These are phyloP conservation scores for Harpegnathos saltator DNA, from an alignment of 1,140 invertebrate species.

Conservation along the genomic window DNA sequence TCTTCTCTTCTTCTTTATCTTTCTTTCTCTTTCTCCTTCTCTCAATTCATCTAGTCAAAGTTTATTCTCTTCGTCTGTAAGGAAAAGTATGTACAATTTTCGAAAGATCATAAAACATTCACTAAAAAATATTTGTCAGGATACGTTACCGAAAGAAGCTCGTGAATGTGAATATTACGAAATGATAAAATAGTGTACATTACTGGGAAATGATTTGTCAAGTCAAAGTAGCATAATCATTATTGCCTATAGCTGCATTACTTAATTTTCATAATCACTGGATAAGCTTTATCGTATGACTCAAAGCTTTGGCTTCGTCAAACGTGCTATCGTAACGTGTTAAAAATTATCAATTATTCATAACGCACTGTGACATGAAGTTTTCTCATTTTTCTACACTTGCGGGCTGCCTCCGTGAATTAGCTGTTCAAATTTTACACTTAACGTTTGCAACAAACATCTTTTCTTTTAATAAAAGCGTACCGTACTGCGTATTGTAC, in stretches of 20 bases:
- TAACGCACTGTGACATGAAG: not conserved
- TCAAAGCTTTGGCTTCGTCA: too few relatives aligned
- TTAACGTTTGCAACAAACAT: constrained; percentile 32
- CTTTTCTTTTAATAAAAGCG: constrained; percentile 27
- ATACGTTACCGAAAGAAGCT: constrained; percentile 6
- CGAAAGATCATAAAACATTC: constrained; percentile 24
- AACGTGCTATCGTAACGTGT: not conserved
- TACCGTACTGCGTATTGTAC: constrained; percentile 26
- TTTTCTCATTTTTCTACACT: constrained; percentile 19
- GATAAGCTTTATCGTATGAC: not conserved
- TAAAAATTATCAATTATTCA: constrained; percentile 27
- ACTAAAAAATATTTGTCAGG: constrained; percentile 4
- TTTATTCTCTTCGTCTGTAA: not conserved
- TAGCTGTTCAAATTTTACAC: constrained; percentile 28
- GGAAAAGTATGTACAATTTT: not conserved
- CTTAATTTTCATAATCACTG: not conserved
- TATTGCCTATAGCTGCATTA: not conserved
- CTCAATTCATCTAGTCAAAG: constrained; percentile 4
- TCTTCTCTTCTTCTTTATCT: too few relatives aligned
- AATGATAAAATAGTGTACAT: constrained; percentile 27
- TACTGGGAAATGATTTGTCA: not conserved
- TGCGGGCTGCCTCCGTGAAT: constrained; percentile 6
- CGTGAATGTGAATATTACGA: not conserved
- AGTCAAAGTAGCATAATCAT: not conserved
- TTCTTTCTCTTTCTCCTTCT: too few relatives aligned